phyloP scores from a whole-genome alignment of 2,113 vertebrate species.

The Tyrannus savana region DNA sequence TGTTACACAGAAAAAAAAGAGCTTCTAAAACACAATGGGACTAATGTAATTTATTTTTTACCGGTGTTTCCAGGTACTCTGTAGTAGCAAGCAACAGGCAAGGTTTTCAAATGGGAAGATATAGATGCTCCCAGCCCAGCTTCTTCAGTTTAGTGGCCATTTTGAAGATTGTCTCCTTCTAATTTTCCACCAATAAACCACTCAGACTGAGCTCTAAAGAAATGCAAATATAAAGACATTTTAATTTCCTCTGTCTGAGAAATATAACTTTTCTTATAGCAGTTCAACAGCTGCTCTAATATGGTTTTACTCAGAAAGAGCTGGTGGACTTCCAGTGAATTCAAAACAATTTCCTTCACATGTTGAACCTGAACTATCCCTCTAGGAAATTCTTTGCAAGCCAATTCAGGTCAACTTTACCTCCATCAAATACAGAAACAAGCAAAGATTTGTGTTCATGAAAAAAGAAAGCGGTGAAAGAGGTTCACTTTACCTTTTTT shows the following conservation, averaged over 20 bases:
- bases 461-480: background rate
- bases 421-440: background rate
- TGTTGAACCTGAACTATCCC: background rate
- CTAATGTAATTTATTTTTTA: background rate
- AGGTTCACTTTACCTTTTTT: background rate
- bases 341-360: background rate
- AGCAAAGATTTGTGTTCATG: background rate
- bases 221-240: background rate
- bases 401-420: background rate
- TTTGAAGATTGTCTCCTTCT: background rate
- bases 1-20: conserved; percentile 1
- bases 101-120: background rate
- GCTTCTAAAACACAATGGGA: conserved; percentile 12
- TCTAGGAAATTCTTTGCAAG: background rate
- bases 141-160: background rate
- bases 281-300: background rate
- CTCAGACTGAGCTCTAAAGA: background rate
- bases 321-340: background rate
- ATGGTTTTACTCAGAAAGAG: background rate
- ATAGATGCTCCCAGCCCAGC: background rate
- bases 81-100: background rate
- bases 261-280: background rate
- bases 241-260: background rate
- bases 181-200: background rate
- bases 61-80: background rate